phyloP scores from a whole-genome alignment of 2,797 vertebrate species.

The Dipus sagitta region DNA sequence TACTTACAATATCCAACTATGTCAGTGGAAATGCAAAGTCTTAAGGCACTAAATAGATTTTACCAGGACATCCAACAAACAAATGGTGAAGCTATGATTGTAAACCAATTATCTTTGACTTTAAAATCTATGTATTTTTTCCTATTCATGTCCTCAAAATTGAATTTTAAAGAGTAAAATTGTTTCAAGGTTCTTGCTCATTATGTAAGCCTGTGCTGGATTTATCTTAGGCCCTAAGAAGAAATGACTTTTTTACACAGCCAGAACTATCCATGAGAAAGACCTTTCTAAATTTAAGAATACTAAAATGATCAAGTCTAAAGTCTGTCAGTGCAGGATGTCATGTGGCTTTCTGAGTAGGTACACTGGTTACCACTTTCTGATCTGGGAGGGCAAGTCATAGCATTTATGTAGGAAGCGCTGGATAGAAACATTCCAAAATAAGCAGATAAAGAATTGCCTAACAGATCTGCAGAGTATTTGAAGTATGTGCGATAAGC shows the following conservation, averaged over 20 bases:
- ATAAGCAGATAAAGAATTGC: neutral
- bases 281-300: constrained; percentile 61
- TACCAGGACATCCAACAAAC: neutral
- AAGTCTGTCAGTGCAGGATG: neutral
- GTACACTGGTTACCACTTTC: neutral
- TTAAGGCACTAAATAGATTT: neutral
- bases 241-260: constrained; percentile 55
- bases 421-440: neutral
- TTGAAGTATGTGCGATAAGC: neutral
- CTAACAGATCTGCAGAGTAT: neutral
- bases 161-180: constrained; percentile 56
- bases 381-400: neutral
- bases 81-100: neutral
- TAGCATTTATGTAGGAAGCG: neutral
- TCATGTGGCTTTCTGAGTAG: neutral
- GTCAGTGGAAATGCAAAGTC: neutral
- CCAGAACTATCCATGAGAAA: constrained; percentile 20
- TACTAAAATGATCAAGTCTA: constrained; percentile 43
- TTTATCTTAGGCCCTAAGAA: constrained; percentile 53
- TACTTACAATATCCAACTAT: neutral
- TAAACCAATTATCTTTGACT: neutral
- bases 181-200: constrained; percentile 32
- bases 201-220: constrained; percentile 33
- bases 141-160: neutral
- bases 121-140: neutral